A percentile compares a stretch with the other conserved stretches of the same genome.
Evolutionary conservation across 2,113 vertebrate species (phyloP).

Genomic region (Hucho hucho): DNA sequence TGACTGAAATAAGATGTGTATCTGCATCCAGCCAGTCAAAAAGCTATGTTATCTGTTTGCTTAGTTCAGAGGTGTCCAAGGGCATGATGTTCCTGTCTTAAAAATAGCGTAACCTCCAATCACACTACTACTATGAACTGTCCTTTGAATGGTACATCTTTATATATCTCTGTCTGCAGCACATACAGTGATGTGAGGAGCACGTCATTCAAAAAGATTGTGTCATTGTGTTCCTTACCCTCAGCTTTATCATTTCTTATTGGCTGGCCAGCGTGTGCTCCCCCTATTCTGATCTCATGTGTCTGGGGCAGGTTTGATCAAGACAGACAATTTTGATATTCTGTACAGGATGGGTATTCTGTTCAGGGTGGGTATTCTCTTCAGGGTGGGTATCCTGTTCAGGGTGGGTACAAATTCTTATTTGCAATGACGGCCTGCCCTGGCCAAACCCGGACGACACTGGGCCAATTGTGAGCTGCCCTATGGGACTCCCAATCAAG

Average conservation of each 20-base stretch:
- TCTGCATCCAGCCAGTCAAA: neutral
- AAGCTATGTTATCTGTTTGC: neutral
- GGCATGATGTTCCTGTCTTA: neutral
- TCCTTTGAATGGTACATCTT: constrained; percentile 13
- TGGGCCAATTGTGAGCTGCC: no score
- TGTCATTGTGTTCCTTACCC: constrained; percentile 5
- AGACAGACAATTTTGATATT: no score
- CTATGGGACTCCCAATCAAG: no score
- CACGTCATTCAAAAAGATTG: neutral
- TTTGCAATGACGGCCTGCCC: no score
- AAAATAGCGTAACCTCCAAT: neutral
- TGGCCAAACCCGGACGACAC: no score
- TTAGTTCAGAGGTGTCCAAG: neutral
- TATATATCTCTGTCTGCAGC: constrained; percentile 13
- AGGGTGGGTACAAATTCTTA: no score
- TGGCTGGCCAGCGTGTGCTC: constrained; percentile 2
- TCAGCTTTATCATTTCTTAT: constrained; percentile 12
- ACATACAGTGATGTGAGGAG: neutral
- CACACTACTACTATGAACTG: neutral
- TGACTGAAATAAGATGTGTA: neutral
- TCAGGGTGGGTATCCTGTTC: no score
- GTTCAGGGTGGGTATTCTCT: no score
- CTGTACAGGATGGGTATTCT: no score
- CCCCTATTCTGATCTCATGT: neutral
- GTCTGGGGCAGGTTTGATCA: no score